phyloP scores from a whole-genome alignment of 2,797 vertebrate species.

The Dicrostonyx torquatus region DNA sequence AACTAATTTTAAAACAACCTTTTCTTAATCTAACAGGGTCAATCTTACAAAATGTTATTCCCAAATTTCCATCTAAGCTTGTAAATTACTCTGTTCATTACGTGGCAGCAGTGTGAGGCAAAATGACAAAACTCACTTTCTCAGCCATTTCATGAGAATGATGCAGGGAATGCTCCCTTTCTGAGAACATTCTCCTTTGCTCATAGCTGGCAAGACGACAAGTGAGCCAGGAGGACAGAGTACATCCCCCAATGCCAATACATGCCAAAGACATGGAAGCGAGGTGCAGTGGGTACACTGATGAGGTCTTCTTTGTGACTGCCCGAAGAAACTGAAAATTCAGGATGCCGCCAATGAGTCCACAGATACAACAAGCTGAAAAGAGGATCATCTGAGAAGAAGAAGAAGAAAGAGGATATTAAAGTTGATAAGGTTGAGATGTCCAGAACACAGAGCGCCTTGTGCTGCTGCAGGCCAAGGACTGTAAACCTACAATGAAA shows the following conservation, averaged over 20 bases:
- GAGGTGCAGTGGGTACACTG: constrained; percentile 92
- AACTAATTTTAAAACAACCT: constrained; percentile 72
- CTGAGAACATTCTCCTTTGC: constrained; percentile 99
- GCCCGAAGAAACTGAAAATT: constrained; percentile 99
- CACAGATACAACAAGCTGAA: constrained; percentile 98
- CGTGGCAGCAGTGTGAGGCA: constrained; percentile 46
- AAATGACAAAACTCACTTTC: constrained; percentile 90
- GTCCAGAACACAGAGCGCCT: rapidly evolving
- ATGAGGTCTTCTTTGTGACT: constrained; percentile 91
- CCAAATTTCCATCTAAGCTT: constrained; percentile 70
- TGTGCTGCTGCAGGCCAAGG: background rate
- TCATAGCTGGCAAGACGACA: constrained; percentile 98
- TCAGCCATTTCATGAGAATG: constrained; percentile 99
- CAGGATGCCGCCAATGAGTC: constrained; percentile 97
- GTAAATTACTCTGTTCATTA: constrained; percentile 60
- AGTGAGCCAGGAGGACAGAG: constrained; percentile 97
- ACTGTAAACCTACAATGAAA: background rate
- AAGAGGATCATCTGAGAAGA: constrained; percentile 97
- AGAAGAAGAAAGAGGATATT: constrained; percentile 73
- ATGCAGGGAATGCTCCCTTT: constrained; percentile 97
- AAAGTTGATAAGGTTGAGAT: background rate
- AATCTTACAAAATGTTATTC: constrained; percentile 74
- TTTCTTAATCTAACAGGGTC: constrained; percentile 65
- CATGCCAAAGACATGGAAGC: constrained; percentile 97
- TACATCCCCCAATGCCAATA: constrained; percentile 96